These are phyloP conservation scores for Lepeophtheirus nordmannii DNA, from an alignment of 2,888 invertebrate genomes.

Conservation along the genomic window DNA sequence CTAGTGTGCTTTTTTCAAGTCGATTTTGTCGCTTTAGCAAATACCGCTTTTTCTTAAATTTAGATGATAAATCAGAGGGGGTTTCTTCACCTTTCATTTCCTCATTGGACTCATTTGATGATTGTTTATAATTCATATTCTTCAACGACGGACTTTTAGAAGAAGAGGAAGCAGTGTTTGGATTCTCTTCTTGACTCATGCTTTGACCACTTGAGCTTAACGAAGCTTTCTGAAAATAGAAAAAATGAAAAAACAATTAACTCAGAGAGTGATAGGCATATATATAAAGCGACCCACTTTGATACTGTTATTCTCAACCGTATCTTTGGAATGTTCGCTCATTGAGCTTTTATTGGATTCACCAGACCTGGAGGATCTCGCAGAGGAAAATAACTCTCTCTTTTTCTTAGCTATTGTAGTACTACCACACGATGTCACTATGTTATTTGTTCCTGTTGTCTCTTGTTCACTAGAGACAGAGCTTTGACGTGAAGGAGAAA, in stretches of 20 bases:
- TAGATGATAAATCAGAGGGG: background rate
- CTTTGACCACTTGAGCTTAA: background rate
- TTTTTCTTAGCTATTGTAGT: constrained; percentile 17
- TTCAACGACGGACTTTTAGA: background rate
- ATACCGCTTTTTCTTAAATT: constrained; percentile 11
- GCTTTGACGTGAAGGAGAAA: constrained; percentile 17
- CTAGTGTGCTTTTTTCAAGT: constrained; percentile 7
- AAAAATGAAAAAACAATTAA: background rate
- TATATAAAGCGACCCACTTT: no score
- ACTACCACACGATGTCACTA: background rate
- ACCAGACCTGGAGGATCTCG: constrained; percentile 15
- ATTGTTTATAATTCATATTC: background rate
- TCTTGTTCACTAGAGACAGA: constrained; percentile 17
- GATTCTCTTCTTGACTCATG: background rate
- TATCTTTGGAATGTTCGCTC: constrained; percentile 1
- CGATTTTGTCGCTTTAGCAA: constrained; percentile 14
- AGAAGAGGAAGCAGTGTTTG: no score
- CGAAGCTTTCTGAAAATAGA: background rate
- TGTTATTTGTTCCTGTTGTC: background rate
- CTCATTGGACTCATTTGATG: background rate
- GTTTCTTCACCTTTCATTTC: background rate
- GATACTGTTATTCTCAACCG: no score
- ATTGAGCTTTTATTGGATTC: constrained; percentile 20
- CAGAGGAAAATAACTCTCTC: constrained; percentile 19
- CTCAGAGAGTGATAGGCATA: no score